Evolutionary conservation across 92 coral and sea anemone species (phyloP), one percentile per base, ranked within the genome.

Genomic region (Meandrina meandrites): DNA sequence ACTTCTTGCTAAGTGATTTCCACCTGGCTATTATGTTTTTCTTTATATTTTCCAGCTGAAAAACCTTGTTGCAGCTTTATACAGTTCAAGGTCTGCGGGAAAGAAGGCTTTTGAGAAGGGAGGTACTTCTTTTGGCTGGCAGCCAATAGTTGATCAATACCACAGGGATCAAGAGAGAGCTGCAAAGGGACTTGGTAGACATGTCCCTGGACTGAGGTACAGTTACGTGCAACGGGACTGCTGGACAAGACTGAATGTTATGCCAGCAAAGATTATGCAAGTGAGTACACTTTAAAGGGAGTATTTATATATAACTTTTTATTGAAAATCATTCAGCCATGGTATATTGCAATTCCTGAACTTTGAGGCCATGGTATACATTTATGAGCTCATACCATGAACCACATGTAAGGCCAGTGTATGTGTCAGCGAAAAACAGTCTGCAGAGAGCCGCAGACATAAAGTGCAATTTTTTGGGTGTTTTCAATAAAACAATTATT

Each of bases 231-330:
- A 88, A 66, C 79, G 84, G 13, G 86, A 88, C 56, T 64, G 79
- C 84, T 83, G 91, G 91, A 88, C 91, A 7, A 31, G 90, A 31
- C 54, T 87, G 58, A 87, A 87, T 80, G 90, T 87, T 18, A 71
- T 68, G 50, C 90, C 84, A 18, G 91, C 87, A 40, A 83, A 88
- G 57, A 83, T 88, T 7, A 88, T 88, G 91, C 91, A 88, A 73
- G 91, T 88, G 14, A 50, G 54, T 8, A 15, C 8, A 15, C 12
- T 10, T 1, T 8, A 50, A 50, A 0, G 8, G 14, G 8, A 4
- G 8, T 50, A 50, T 8, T 8, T 50, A 8, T 50, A 50, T 50
- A 50, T 10, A 50, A 50, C 54, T 50, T 50, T 50, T 8, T 50
- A 15, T 10, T 50, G 8, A 10, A 8, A 50, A 8, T 4, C 54